Evolutionary conservation across 2,888 invertebrate species (phyloP).

Genomic region (Drosophila merina): DNA sequence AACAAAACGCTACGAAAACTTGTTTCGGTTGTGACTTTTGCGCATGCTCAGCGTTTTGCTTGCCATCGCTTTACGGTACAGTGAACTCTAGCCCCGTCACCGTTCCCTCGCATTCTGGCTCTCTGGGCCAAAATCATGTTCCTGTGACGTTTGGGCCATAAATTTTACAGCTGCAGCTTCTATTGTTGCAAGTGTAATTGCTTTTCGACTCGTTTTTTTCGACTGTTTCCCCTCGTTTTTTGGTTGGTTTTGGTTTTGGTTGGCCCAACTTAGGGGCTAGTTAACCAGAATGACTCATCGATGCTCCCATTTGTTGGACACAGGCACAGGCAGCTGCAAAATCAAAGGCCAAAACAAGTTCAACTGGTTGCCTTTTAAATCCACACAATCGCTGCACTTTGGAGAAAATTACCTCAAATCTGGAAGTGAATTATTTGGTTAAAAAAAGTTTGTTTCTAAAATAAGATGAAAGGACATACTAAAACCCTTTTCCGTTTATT

Average conservation of each 20-base stretch:
- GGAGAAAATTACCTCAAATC: slow-evolving; percentile 3
- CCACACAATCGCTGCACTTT: slow-evolving; percentile 61
- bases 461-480: not conserved
- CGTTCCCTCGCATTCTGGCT: slow-evolving; percentile 33
- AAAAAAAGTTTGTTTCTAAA: not conserved
- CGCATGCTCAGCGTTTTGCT: slow-evolving; percentile 70
- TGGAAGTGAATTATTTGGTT: not conserved
- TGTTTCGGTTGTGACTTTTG: slow-evolving; percentile 69
- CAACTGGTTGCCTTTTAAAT: slow-evolving; percentile 73
- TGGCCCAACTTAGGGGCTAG: slow-evolving; percentile 39
- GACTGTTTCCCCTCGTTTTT: slow-evolving; percentile 49
- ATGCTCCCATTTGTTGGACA: slow-evolving; percentile 53
- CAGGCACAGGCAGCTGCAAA: slow-evolving; percentile 75
- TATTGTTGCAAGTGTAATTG: slow-evolving; percentile 76
- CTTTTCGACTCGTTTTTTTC: slow-evolving; percentile 40
- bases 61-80: slow-evolving; percentile 72
- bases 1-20: slow-evolving; percentile 51
- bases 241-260: slow-evolving; percentile 3
- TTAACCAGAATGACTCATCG: slow-evolving; percentile 61
- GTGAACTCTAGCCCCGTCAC: slow-evolving; percentile 59
- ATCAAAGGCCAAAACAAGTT: slow-evolving; percentile 63
- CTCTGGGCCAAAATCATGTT: slow-evolving; percentile 60
- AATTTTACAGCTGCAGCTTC: slow-evolving; percentile 68
- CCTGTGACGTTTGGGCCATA: slow-evolving; percentile 75
- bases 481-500: not conserved